These are phyloP conservation scores for Watsonalla cultraria DNA, from an alignment of 2,888 invertebrate species.

Conservation along the genomic window DNA sequence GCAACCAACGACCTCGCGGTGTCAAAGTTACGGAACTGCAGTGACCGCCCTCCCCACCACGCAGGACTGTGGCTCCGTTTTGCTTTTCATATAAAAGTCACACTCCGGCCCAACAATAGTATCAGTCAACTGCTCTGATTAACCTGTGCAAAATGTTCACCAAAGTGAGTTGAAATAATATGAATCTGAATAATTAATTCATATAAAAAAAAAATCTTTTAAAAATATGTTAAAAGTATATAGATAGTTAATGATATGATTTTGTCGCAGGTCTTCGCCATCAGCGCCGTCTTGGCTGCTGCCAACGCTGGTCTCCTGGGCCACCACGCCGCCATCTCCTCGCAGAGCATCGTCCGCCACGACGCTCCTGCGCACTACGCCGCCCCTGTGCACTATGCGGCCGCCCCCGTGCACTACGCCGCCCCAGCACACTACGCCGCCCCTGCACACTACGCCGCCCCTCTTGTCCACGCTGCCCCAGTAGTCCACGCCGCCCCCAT, in stretches of 20 bases:
- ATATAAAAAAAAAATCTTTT: too few species aligned
- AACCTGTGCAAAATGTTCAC: slow-evolving; percentile 75
- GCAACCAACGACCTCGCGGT: slow-evolving; percentile 65
- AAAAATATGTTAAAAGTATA: slow-evolving; percentile 1
- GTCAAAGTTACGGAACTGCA: slow-evolving; percentile 77
- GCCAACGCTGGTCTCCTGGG: slow-evolving; percentile 75
- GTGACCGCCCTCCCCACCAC: slow-evolving; percentile 70
- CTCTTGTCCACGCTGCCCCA: slow-evolving; percentile 48
- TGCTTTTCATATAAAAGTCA: slow-evolving; percentile 77
- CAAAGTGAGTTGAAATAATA: slow-evolving; percentile 57
- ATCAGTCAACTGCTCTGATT: slow-evolving; percentile 75
- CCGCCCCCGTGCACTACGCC: slow-evolving; percentile 33
- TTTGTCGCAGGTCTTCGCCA: slow-evolving; percentile 54
- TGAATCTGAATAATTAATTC: too few species aligned
- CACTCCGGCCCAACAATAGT: slow-evolving; percentile 63
- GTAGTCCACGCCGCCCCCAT: slow-evolving; percentile 51
- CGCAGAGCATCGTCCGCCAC: slow-evolving; percentile 71
- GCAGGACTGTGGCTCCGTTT: slow-evolving; percentile 65
- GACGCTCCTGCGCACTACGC: slow-evolving; percentile 56
- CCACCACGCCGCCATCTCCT: slow-evolving; percentile 71
- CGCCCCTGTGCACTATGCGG: slow-evolving; percentile 48
- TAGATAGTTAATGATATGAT: slow-evolving; percentile 7
- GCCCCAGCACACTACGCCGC: slow-evolving; percentile 41
- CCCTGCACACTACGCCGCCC: slow-evolving; percentile 38
- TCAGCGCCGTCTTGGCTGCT: slow-evolving; percentile 71